Evolutionary conservation across 2,888 invertebrate species (phyloP).

Genomic region (Apamea monoglypha): DNA sequence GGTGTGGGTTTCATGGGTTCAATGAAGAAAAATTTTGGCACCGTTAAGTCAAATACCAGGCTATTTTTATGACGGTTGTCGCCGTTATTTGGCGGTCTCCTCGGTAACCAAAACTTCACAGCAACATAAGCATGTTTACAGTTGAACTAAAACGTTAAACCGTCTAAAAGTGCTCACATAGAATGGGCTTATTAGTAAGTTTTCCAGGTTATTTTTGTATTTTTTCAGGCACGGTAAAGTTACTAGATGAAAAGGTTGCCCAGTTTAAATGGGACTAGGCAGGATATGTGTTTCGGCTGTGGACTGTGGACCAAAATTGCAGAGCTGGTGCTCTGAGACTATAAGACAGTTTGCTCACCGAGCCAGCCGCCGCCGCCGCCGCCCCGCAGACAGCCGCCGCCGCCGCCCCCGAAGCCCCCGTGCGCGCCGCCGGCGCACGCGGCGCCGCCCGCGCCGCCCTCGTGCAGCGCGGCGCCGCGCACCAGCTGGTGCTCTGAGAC

Average conservation of each 20-base stretch:
- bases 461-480: slow-evolving; percentile 92
- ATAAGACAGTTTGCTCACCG: slow-evolving; percentile 80
- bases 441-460: slow-evolving; percentile 97
- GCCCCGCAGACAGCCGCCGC: slow-evolving; percentile 96
- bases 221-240: background rate
- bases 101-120: background rate
- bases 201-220: background rate
- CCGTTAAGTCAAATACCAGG: no score
- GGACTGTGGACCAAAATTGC: background rate
- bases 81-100: background rate
- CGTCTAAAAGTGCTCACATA: background rate
- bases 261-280: background rate
- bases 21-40: background rate
- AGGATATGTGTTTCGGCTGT: background rate
- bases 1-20: background rate
- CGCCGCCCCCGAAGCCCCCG: slow-evolving; percentile 98
- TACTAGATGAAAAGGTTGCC: background rate
- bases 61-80: background rate
- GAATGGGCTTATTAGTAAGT: background rate
- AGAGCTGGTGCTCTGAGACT: background rate
- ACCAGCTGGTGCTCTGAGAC: slow-evolving; percentile 87
- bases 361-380: slow-evolving; percentile 96
- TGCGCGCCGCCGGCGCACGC: slow-evolving; percentile 92
- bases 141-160: no score
- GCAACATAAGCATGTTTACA: background rate